Evolutionary conservation across 1,140 invertebrate genomes (phyloP).

Genomic region (Drosophila willistoni): DNA sequence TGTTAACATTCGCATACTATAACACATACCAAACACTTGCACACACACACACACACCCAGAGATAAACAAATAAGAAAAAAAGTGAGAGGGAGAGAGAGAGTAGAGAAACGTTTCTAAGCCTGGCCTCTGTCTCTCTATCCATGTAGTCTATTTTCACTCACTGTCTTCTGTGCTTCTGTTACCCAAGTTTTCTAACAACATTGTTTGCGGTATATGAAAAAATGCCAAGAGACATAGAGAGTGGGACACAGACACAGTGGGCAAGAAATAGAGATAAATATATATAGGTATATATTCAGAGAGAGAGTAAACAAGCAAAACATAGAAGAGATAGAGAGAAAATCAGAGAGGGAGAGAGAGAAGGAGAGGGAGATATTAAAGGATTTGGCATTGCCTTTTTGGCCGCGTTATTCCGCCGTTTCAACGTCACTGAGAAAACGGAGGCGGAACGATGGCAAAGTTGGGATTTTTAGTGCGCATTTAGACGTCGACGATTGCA

Average conservation of each 20-base stretch:
- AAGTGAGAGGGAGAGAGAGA: constrained; percentile 19
- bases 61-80: not conserved
- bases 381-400: constrained; percentile 22
- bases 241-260: constrained; percentile 17
- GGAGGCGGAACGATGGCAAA: constrained; percentile 5
- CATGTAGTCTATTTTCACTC: constrained; percentile 31
- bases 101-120: constrained; percentile 15
- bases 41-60: constrained; percentile 9
- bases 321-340: not conserved
- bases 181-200: constrained; percentile 60
- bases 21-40: constrained; percentile 20
- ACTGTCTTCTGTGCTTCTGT: constrained; percentile 67
- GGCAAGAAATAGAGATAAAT: not conserved
- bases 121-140: constrained; percentile 1
- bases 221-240: constrained; percentile 28
- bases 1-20: constrained; percentile 49
- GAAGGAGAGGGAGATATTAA: not conserved
- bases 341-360: not conserved
- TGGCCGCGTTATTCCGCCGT: constrained; percentile 2
- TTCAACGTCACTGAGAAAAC: not conserved
- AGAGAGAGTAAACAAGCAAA: not conserved
- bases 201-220: constrained; percentile 1
- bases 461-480: constrained; percentile 71
- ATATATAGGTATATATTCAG: not conserved
- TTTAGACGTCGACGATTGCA: constrained; percentile 69